Evolutionary conservation across 2,888 invertebrate species (phyloP), one percentile per base, ranked within the genome.

Genomic region (Lochmaea capreae): DNA sequence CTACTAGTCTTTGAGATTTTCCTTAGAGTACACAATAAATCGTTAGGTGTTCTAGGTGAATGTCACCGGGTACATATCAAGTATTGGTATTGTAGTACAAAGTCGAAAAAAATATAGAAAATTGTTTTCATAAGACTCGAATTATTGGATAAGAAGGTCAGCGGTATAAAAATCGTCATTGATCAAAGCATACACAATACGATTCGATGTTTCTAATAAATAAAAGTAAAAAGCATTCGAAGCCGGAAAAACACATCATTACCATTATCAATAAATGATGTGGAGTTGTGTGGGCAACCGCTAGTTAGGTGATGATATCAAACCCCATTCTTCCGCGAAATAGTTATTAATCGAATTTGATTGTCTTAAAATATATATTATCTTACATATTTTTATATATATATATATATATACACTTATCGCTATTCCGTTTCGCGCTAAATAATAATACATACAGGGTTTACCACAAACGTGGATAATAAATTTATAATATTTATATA

Each of bases 271-370:
- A 57, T 11, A 54, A 58, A 52, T 71, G 33, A 12, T 61, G 46
- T 69, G 18, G 71, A 57, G 54, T 65, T 71, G 73, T 71, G 76
- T 77, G 76, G 76, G 76, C 73, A 72, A 66, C 57, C 63, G 18
- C 68, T 68, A 54, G 75, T 67, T 70, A 70, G 65, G 62, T 63
- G 16, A 67, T 58, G 74, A 77, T 77, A 77, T 77, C 57, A 77
- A 75, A 77, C 75, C 77, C 75, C 77, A 75, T 62, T 73, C 77
- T 77, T 77, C 77, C 77, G 75, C 68, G 67, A 67, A 74, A 77
- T 39, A 67, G n/a, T 58, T 54, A 63, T 68, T 74, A 73, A 69
- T 74, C 72, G 71, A 75, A 76, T 72, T 77, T 75, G 75, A 77
- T 75, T 75, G 73, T 75, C 74, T 74, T 59, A 71, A 76, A 76